Evolutionary conservation across 1,140 invertebrate genomes (phyloP).

Genomic region (Panulirus ornatus): DNA sequence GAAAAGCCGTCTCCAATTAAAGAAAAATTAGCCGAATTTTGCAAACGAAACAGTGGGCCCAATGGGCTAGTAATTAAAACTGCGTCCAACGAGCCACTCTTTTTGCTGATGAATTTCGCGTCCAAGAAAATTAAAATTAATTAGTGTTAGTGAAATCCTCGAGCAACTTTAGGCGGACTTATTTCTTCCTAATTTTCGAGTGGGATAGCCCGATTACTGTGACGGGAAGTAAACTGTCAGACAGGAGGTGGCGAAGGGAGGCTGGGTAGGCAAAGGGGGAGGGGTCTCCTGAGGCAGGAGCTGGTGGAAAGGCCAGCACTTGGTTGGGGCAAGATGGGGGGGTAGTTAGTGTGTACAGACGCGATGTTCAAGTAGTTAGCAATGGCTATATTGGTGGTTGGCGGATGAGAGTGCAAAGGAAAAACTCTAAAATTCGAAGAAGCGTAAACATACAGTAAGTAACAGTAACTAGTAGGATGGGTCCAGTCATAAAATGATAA

Average conservation of each 20-base stretch:
- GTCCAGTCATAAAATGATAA: no score
- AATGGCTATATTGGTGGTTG: no score
- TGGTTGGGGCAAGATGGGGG: neutral
- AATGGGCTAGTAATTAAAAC: constrained; percentile 63
- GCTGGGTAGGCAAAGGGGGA: neutral
- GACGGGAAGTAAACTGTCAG: neutral
- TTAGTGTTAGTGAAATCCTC: constrained; percentile 65
- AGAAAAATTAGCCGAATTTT: constrained; percentile 69
- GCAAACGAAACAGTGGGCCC: constrained; percentile 63
- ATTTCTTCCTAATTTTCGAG: constrained; percentile 52
- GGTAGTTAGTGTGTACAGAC: no score
- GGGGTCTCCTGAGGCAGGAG: neutral
- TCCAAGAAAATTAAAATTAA: constrained; percentile 69
- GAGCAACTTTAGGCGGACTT: constrained; percentile 53
- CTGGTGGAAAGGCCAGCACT: neutral
- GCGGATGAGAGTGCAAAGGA: no score
- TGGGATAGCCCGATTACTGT: constrained; percentile 15
- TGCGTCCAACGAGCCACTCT: constrained; percentile 55
- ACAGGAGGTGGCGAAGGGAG: neutral
- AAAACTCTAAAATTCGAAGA: no score
- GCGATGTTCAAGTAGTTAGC: no score
- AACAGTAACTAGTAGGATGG: no score
- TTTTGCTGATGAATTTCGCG: constrained; percentile 60
- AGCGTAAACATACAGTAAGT: no score
- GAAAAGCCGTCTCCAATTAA: constrained; percentile 64